These are phyloP conservation scores for Drosophila demipolita DNA, from an alignment of 2,888 invertebrate genomes.

Conservation along the genomic window DNA sequence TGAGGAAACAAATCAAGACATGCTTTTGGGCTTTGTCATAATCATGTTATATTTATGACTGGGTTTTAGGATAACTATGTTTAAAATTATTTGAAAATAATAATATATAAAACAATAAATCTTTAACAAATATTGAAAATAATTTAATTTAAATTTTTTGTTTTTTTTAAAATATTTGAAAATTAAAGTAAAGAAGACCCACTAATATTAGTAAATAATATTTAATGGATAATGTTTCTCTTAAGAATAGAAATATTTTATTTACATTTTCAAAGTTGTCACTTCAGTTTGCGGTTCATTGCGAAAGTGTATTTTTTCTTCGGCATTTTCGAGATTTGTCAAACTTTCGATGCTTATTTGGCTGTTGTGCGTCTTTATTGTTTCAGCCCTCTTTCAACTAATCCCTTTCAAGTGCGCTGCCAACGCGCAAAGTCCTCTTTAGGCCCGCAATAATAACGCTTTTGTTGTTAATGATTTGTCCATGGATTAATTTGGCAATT, in stretches of 20 bases:
- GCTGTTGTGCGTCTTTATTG: conserved; percentile 22
- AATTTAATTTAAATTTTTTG: too few species aligned
- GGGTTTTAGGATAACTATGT: neutral
- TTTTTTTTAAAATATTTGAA: neutral
- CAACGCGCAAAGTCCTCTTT: conserved; percentile 61
- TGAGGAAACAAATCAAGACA: conserved; percentile 13
- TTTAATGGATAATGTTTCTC: neutral
- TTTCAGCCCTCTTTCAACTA: conserved; percentile 44
- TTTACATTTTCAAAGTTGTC: accelerated
- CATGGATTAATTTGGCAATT: conserved; percentile 62
- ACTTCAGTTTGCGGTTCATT: neutral
- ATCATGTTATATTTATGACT: conserved; percentile 20
- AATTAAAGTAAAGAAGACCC: neutral
- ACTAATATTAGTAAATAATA: neutral
- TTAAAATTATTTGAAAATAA: neutral
- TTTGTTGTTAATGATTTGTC: conserved; percentile 61
- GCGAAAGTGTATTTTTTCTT: conserved; percentile 25
- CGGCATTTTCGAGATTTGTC: neutral
- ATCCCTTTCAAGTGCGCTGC: conserved; percentile 68
- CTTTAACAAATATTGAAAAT: neutral
- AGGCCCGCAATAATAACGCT: conserved; percentile 43
- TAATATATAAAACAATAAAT: neutral
- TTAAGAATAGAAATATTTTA: neutral
- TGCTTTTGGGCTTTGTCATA: conserved; percentile 34
- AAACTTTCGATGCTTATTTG: conserved; percentile 11